Conservation (phyloP, 2,888 invertebrate genomes). For the Odontomyia ornata region DNA sequence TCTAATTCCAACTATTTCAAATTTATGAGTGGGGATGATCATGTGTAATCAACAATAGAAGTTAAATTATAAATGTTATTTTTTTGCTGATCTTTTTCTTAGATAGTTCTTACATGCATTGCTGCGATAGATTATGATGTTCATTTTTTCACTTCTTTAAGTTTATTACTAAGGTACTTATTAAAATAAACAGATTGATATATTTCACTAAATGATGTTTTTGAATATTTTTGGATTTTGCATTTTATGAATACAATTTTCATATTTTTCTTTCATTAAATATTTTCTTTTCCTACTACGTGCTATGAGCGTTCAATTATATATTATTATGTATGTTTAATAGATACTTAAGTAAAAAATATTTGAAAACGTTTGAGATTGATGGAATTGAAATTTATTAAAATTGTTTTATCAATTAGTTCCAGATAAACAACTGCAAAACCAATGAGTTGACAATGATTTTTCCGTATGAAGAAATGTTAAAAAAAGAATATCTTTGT, state of each 20-base stretch:
- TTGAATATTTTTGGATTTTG: neutral
- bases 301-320: conserved; percentile 12
- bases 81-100: neutral
- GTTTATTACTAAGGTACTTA: conserved; percentile 22
- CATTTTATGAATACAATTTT: neutral
- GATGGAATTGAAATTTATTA: too few relatives aligned
- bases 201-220: too few relatives aligned
- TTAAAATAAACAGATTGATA: conserved; percentile 19
- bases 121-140: neutral
- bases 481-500: too few relatives aligned
- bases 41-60: conserved; percentile 24
- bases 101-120: conserved; percentile 17
- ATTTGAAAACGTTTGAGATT: neutral
- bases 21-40: conserved; percentile 31
- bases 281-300: neutral
- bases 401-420: too few relatives aligned
- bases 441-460: too few relatives aligned
- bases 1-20: too few relatives aligned
- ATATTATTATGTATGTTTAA: neutral
- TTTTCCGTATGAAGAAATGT: too few relatives aligned
- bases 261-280: neutral
- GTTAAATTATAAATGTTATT: conserved; percentile 7
- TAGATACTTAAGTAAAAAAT: conserved; percentile 1
- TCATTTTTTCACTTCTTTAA: neutral
- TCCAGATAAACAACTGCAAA: too few relatives aligned